Conservation (phyloP, 2,888 invertebrate genomes). For the Flexamia atlantica region DNA sequence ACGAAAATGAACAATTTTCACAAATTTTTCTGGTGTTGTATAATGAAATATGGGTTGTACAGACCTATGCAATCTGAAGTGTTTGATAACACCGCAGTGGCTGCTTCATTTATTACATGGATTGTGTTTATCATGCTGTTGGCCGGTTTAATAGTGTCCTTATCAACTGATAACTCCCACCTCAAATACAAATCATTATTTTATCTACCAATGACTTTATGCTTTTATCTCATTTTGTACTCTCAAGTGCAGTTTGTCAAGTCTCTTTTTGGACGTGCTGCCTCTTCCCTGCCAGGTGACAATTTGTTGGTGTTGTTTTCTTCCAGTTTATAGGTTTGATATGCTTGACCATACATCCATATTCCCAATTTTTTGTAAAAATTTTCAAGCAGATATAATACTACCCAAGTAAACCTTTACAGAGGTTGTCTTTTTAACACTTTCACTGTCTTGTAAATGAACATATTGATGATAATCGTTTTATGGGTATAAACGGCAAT, state of each 20-base stretch:
- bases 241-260: slow-evolving; percentile 2
- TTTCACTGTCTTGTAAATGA: no score
- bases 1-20: no score
- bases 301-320: no score
- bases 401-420: no score
- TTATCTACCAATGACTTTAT: slow-evolving; percentile 45
- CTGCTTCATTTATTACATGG: slow-evolving; percentile 42
- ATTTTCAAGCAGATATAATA: no score
- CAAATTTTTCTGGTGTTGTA: no score
- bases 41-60: not conserved
- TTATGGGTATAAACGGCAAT: no score
- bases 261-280: not conserved
- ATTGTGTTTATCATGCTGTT: slow-evolving; percentile 53
- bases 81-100: slow-evolving; percentile 24
- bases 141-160: slow-evolving; percentile 26
- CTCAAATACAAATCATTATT: slow-evolving; percentile 44
- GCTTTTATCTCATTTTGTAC: slow-evolving; percentile 34
- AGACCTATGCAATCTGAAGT: not conserved
- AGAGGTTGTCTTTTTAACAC: no score
- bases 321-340: no score
- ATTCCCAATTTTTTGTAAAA: no score
- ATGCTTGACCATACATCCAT: no score
- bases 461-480: no score
- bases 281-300: not conserved
- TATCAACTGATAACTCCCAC: slow-evolving; percentile 50